phyloP scores from a whole-genome alignment of 2,888 invertebrate genomes.

The Bellardia pandia region DNA sequence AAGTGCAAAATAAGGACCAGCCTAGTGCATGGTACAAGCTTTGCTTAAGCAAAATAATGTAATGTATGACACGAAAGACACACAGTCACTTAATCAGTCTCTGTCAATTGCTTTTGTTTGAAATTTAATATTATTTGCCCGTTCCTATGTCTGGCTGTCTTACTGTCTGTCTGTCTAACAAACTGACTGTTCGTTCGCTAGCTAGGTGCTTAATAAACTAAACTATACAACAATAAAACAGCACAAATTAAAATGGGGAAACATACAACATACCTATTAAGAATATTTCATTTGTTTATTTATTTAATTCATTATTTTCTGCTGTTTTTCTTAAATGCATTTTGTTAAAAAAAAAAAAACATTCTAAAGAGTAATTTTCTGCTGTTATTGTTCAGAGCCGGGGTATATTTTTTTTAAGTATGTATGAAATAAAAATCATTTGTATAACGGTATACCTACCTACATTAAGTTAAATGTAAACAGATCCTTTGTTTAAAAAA shows the following conservation, averaged over 20 bases:
- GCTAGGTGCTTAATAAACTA: slow-evolving; percentile 38
- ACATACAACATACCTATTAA: background rate
- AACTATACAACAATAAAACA: slow-evolving; percentile 25
- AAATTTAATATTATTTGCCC: slow-evolving; percentile 59
- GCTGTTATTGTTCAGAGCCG: slow-evolving; percentile 11
- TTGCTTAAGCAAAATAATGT: slow-evolving; percentile 32
- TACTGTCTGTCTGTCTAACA: slow-evolving; percentile 1
- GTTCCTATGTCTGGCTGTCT: slow-evolving; percentile 7
- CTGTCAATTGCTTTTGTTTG: slow-evolving; percentile 66
- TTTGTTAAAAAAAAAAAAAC: slow-evolving; percentile 2
- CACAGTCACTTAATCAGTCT: slow-evolving; percentile 58
- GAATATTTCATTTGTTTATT: slow-evolving; percentile 50
- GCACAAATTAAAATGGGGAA: slow-evolving; percentile 19
- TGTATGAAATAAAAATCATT: background rate
- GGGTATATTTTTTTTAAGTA: background rate
- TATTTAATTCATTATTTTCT: slow-evolving; percentile 22
- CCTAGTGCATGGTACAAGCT: background rate
- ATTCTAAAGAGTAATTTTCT: slow-evolving; percentile 11
- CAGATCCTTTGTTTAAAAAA: slow-evolving; percentile 60
- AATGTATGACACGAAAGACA: slow-evolving; percentile 41
- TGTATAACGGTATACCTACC: slow-evolving; percentile 30
- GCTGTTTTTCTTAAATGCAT: slow-evolving; percentile 32
- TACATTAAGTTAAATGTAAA: slow-evolving; percentile 34
- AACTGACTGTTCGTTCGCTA: background rate
- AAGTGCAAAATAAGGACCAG: no score